phyloP scores from a whole-genome alignment of 2,888 invertebrate genomes.

The Linyphia triangularis region DNA sequence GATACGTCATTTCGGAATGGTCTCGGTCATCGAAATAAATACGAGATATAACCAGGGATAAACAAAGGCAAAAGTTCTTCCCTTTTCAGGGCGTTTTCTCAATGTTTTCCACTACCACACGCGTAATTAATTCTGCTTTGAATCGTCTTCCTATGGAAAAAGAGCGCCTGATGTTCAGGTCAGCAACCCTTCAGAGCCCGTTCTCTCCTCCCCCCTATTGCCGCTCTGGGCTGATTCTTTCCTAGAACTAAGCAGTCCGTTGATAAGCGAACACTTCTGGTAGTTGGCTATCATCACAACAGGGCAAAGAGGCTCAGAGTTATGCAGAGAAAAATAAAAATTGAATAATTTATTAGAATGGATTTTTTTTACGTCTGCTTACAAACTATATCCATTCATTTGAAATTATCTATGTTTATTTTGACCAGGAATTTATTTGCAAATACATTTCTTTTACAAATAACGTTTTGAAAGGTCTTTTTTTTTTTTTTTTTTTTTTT shows the following conservation, averaged over 20 bases:
- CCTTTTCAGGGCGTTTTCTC: slow-evolving; percentile 10
- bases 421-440: too few species aligned
- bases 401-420: too few species aligned
- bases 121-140: slow-evolving; percentile 42
- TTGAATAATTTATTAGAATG: too few species aligned
- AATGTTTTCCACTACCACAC: neutral
- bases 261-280: slow-evolving; percentile 5
- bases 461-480: too few species aligned
- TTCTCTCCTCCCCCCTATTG: slow-evolving; percentile 6
- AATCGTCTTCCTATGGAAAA: slow-evolving; percentile 4
- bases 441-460: too few species aligned
- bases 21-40: neutral
- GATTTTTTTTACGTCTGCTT: too few species aligned
- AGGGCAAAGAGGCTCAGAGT: too few species aligned
- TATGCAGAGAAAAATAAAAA: too few species aligned
- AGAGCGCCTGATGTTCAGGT: slow-evolving; percentile 15
- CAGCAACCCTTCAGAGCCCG: slow-evolving; percentile 38
- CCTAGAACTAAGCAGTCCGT: neutral
- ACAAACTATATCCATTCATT: too few species aligned
- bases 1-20: neutral
- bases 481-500: too few species aligned
- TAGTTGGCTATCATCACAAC: too few species aligned
- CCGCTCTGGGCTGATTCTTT: neutral
- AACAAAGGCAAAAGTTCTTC: neutral
- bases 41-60: neutral